Evolutionary conservation across 64 coral and sea anemone genomes (phyloP), one percentile per base, ranked within the genome.

Genomic region (Dendronephthya gigantea): DNA sequence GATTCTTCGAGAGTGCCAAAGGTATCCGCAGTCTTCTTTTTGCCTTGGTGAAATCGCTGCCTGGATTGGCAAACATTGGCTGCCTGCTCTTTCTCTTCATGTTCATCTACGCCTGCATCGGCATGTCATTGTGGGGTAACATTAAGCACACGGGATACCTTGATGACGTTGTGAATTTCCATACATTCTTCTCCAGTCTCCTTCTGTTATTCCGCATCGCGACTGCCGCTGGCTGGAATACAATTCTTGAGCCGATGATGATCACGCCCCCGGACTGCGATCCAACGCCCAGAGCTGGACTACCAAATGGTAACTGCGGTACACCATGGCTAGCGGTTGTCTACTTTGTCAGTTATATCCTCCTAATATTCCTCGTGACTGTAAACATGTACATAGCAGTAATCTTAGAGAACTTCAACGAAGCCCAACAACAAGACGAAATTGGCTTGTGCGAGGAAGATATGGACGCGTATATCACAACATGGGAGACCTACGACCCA

Each of bases 331-430:
- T 48, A 0, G 50, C 91, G 13, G 56, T 90, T 14, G 33, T 86
- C 10, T 92, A 89, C 72, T 87, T 92, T 12, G 88, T 68, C 41
- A 70, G 36, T 35, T 92, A 86, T 45, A 83, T 92, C 11, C 34
- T 92, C 0, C 49, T 86, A 32, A 92, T 85, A 69, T 89, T 82
- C 40, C 47, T 92, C 15, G 85, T 92, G 8, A 84, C 89, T 31
- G 86, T 92, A 40, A 92, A 92, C 58, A 92, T 92, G 91, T 92
- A 92, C n/a, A 89, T 92, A 15, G 91, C 91, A 7, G 87, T 92
- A 9, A 89, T 92, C 32, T 40, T 92, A 52, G 91, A 92, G 49
- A 92, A 92, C 39, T 89, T 89, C 23, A 85, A 92, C 41, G 84
- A 90, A 41, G 91, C 89, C 0, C 69, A 86, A 31, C 65, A 86